Evolutionary conservation across 1,140 invertebrate species (phyloP).

Genomic region (Idris sp.): DNA sequence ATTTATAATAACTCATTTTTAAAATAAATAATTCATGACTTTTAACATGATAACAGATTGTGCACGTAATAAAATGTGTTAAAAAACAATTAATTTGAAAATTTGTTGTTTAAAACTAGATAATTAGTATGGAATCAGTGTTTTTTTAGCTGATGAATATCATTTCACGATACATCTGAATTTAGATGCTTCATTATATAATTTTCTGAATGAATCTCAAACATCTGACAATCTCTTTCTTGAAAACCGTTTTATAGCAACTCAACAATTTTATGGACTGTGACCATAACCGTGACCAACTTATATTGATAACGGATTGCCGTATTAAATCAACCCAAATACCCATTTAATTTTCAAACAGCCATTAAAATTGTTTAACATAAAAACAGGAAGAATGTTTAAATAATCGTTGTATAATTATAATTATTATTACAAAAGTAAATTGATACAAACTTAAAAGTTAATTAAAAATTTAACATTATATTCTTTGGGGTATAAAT

Average conservation of each 20-base stretch:
- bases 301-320: slow-evolving; percentile 61
- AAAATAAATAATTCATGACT: slow-evolving; percentile 16
- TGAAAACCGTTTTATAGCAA: slow-evolving; percentile 25
- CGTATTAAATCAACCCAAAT: slow-evolving; percentile 50
- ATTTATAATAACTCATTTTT: too few species aligned
- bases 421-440: too few species aligned
- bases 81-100: slow-evolving; percentile 5
- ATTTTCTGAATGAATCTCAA: slow-evolving; percentile 27
- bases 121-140: not conserved
- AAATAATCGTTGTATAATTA: too few species aligned
- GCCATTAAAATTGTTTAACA: slow-evolving; percentile 4
- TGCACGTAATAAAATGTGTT: slow-evolving; percentile 3
- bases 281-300: slow-evolving; percentile 72
- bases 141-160: slow-evolving; percentile 3
- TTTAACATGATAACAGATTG: not conserved
- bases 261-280: slow-evolving; percentile 63
- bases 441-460: too few species aligned
- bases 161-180: slow-evolving; percentile 4
- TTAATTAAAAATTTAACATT: too few species aligned
- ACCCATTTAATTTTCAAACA: slow-evolving; percentile 45
- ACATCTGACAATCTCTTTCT: slow-evolving; percentile 13
- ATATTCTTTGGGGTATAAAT: too few species aligned
- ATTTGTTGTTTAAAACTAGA: not conserved
- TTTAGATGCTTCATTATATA: slow-evolving; percentile 15
- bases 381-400: too few species aligned